These are phyloP conservation scores for Coelopa frigida DNA, from an alignment of 1,140 invertebrate species.

Conservation along the genomic window DNA sequence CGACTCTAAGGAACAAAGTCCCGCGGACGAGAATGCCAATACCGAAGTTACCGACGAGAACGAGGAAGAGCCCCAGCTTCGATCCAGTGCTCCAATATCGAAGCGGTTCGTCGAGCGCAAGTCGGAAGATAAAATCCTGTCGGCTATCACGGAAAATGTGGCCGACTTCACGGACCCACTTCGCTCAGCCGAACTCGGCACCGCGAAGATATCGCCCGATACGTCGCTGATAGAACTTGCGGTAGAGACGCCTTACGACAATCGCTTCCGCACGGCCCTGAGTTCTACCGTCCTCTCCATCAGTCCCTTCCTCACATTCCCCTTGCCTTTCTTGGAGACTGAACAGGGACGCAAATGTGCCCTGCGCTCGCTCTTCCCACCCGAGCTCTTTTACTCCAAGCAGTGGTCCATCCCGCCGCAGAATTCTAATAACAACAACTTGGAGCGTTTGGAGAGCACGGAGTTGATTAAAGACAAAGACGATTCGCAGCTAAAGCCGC, in stretches of 20 bases:
- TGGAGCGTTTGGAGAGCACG: conserved; percentile 25
- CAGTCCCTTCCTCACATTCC: conserved; percentile 79
- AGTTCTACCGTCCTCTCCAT: conserved; percentile 70
- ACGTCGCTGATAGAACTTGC: conserved; percentile 42
- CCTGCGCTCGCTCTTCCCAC: conserved; percentile 69
- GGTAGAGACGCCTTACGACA: conserved; percentile 55
- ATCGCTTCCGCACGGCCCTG: conserved; percentile 67
- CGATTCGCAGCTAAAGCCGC: conserved; percentile 22
- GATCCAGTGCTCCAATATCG: conserved; percentile 2
- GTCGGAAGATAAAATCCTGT: conserved; percentile 48
- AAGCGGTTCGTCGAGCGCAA: conserved; percentile 25
- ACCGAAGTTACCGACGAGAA: conserved; percentile 1
- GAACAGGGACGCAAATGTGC: conserved; percentile 70
- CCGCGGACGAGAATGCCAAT: conserved; percentile 15
- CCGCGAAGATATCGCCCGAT: conserved; percentile 13
- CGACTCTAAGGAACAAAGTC: conserved; percentile 42
- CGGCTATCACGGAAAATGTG: conserved; percentile 49
- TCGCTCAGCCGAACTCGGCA: conserved; percentile 41
- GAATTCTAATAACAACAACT: background rate
- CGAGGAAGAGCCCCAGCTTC: conserved; percentile 15
- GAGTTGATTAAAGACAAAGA: conserved; percentile 15
- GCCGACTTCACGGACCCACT: conserved; percentile 72
- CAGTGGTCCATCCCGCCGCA: conserved; percentile 42
- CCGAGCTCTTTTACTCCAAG: conserved; percentile 70
- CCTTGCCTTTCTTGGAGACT: conserved; percentile 83